These are phyloP conservation scores for Siniperca knerii DNA, from an alignment of 2,113 vertebrate genomes.

Conservation along the genomic window DNA sequence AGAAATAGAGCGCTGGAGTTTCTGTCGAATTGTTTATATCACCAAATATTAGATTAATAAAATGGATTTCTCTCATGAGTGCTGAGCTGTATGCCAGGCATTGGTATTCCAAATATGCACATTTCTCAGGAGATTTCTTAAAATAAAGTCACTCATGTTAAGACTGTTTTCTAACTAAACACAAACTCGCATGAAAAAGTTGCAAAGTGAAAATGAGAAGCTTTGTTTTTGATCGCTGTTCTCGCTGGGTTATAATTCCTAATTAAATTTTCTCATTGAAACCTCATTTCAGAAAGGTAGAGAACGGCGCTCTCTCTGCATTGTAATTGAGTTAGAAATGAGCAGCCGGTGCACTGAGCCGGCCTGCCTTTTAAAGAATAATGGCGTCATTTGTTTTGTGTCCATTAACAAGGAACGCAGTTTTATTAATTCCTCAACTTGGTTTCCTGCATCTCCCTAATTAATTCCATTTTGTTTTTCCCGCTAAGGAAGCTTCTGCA, in stretches of 20 bases:
- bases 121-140: slow-evolving; percentile 20
- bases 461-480: slow-evolving; percentile 90
- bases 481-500: slow-evolving; percentile 85
- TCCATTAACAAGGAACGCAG: slow-evolving; percentile 86
- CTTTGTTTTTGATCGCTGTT: slow-evolving; percentile 65
- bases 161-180: slow-evolving; percentile 55
- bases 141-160: slow-evolving; percentile 8
- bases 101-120: background rate
- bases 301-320: slow-evolving; percentile 68
- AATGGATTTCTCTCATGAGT: slow-evolving; percentile 12
- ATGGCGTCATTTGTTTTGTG: slow-evolving; percentile 86
- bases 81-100: background rate
- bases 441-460: slow-evolving; percentile 86
- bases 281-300: slow-evolving; percentile 84
- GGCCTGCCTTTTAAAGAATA: slow-evolving; percentile 80
- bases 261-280: slow-evolving; percentile 85
- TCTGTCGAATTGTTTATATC: slow-evolving; percentile 21
- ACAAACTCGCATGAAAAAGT: slow-evolving; percentile 54
- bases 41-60: slow-evolving; percentile 34
- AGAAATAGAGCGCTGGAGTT: background rate
- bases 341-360: slow-evolving; percentile 70
- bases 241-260: slow-evolving; percentile 80
- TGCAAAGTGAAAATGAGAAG: slow-evolving; percentile 59
- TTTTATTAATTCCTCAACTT: slow-evolving; percentile 91
- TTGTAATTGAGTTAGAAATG: slow-evolving; percentile 84